These are phyloP conservation scores for Alosa alosa DNA, from an alignment of 2,113 vertebrate species.

Conservation along the genomic window DNA sequence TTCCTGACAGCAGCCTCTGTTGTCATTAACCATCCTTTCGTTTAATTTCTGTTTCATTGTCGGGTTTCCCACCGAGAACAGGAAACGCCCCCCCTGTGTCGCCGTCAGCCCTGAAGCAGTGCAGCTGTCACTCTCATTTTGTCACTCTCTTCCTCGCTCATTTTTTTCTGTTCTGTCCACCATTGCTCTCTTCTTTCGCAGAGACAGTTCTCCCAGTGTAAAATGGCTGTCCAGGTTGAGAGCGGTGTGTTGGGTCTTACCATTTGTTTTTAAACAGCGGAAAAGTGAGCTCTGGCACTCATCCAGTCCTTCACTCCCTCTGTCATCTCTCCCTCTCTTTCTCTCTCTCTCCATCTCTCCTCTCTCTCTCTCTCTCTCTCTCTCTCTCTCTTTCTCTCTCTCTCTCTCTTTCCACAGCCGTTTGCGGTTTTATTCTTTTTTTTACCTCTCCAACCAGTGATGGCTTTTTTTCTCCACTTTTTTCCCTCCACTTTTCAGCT, in stretches of 20 bases:
- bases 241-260: not conserved
- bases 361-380: not conserved
- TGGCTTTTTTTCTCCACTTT: not conserved
- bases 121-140: not conserved
- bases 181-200: not conserved
- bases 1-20: not conserved
- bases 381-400: not conserved
- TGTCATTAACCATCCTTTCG: not conserved
- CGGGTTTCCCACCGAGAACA: not conserved
- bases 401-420: constrained; percentile 32
- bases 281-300: not conserved
- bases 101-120: not conserved
- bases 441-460: constrained; percentile 31
- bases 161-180: not conserved
- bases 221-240: not conserved
- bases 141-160: not conserved
- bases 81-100: not conserved
- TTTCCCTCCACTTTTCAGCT: too few relatives aligned
- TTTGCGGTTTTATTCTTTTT: constrained; percentile 43
- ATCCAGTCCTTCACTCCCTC: not conserved
- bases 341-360: not conserved
- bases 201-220: not conserved
- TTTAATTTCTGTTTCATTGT: not conserved
- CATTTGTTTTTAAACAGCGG: not conserved
- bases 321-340: not conserved